phyloP scores from a whole-genome alignment of 2,888 invertebrate genomes.

The Drosophila peninsularis region DNA sequence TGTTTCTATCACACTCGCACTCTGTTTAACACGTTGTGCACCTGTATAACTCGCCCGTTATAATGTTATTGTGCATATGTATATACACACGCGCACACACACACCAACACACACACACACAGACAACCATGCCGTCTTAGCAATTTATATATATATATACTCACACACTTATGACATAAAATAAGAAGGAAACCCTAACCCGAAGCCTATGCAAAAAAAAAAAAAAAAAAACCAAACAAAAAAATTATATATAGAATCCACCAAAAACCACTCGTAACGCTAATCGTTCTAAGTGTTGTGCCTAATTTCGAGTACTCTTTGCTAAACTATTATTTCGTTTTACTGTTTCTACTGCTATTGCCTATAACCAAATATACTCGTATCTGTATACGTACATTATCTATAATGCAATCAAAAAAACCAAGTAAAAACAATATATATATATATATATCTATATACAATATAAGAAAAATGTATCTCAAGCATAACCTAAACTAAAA shows the following conservation, averaged over 20 bases:
- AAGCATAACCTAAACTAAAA: slow-evolving; percentile 43
- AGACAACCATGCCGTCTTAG: slow-evolving; percentile 16
- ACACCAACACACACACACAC: slow-evolving; percentile 2
- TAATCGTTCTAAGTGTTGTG: slow-evolving; percentile 73
- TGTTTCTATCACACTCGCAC: slow-evolving; percentile 5
- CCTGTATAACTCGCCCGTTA: slow-evolving; percentile 43
- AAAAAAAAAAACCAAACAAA: slow-evolving; percentile 14
- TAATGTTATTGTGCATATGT: slow-evolving; percentile 38
- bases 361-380: slow-evolving; percentile 55
- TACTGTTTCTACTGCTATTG: slow-evolving; percentile 71
- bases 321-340: slow-evolving; percentile 65
- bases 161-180: slow-evolving; percentile 12
- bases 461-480: slow-evolving; percentile 36
- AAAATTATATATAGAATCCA: slow-evolving; percentile 10
- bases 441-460: slow-evolving; percentile 32
- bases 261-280: slow-evolving; percentile 58
- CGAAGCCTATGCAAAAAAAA: slow-evolving; percentile 23
- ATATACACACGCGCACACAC: slow-evolving; percentile 18
- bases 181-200: slow-evolving; percentile 21
- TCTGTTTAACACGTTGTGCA: slow-evolving; percentile 26
- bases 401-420: slow-evolving; percentile 43
- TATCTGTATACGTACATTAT: slow-evolving; percentile 48
- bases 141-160: slow-evolving; percentile 5
- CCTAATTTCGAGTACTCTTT: slow-evolving; percentile 73
- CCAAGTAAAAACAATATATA: slow-evolving; percentile 29